phyloP scores from a whole-genome alignment of 2,113 vertebrate species.

The Osmerus eperlanus region DNA sequence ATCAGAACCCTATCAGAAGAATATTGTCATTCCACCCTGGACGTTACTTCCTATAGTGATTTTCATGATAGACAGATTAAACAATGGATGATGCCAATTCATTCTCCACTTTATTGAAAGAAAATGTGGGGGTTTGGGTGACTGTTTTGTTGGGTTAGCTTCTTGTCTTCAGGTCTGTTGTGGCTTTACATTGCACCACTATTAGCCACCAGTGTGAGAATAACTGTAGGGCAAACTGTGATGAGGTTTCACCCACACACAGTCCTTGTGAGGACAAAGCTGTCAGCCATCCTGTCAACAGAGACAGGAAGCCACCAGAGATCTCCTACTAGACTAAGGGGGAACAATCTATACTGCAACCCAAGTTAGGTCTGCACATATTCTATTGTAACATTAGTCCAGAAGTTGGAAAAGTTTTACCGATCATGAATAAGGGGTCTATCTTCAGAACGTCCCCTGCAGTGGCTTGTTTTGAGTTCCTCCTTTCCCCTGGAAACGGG shows the following conservation, averaged over 20 bases:
- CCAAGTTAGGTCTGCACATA: too few species aligned
- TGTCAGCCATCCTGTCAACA: slow-evolving; percentile 19
- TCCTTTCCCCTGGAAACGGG: slow-evolving; percentile 32
- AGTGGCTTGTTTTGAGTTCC: slow-evolving; percentile 13
- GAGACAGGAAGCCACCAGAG: slow-evolving; percentile 6
- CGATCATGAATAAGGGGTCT: not conserved
- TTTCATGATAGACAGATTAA: slow-evolving; percentile 47
- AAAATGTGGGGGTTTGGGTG: slow-evolving; percentile 28
- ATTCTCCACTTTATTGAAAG: slow-evolving; percentile 29
- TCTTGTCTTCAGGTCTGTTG: slow-evolving; percentile 31
- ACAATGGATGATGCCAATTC: slow-evolving; percentile 25
- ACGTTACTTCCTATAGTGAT: slow-evolving; percentile 39
- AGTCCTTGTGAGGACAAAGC: slow-evolving; percentile 5
- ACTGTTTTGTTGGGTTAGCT: slow-evolving; percentile 21
- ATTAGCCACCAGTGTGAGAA: slow-evolving; percentile 7
- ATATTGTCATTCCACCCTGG: slow-evolving; percentile 9
- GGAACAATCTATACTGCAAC: not conserved
- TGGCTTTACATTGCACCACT: slow-evolving; percentile 7
- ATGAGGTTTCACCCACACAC: slow-evolving; percentile 11
- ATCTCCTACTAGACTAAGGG: slow-evolving; percentile 6
- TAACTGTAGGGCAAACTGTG: slow-evolving; percentile 9
- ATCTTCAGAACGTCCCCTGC: not conserved
- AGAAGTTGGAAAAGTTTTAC: too few species aligned
- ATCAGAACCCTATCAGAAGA: not conserved
- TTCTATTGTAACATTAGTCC: too few species aligned